Base-by-base conservation (phyloP, 1,140 invertebrate species). In the Acromyrmex echinatior region DNA sequence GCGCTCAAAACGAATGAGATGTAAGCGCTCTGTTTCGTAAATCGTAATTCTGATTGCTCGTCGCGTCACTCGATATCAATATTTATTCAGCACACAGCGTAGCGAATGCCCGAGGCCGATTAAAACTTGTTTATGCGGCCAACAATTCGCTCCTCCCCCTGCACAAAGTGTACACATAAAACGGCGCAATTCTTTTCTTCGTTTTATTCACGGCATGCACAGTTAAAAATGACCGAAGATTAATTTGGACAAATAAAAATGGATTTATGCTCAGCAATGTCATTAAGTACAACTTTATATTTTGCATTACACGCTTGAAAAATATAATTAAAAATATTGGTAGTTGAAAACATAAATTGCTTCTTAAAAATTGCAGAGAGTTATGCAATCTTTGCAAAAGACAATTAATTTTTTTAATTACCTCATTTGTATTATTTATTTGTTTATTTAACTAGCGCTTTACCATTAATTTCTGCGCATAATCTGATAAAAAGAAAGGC, bases 41-140 rank as follows among this genome's bases (percentile, higher is more conserved):
- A 90, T 86, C 91, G 89, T 87, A 92, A 88, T 91, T 93, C 89
- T 92, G 94, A 95, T 95, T 94, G 94, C 93, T 85, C 90, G 92
- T 92, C 91, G 92, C 90, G 91, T 93, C 92, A 92, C 86, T 79
- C 92, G 92, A 92, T 93, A 94, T 94, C 93, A 95, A 95, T 95
- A 95, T 95, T 95, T 95, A 95, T 95, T 93, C 92, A 94, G 92
- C 92, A 86, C 91, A 88, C 92, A 94, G 92, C 92, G 87, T 91
- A 88, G 92, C 93, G 92, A 94, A 94, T 93, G 92, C 93, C 90
- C 91, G 91, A 89, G 90, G 90, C 88, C 92, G 93, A 95, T 94
- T 94, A 94, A 95, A 94, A 94, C 92, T 94, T 93, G 93, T 94
- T 94, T 93, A 93, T 94, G 88, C 93, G 90, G 91, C 93, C 92